These are phyloP conservation scores for Drosophila testacea DNA, from an alignment of 2,888 invertebrate species.

Conservation along the genomic window DNA sequence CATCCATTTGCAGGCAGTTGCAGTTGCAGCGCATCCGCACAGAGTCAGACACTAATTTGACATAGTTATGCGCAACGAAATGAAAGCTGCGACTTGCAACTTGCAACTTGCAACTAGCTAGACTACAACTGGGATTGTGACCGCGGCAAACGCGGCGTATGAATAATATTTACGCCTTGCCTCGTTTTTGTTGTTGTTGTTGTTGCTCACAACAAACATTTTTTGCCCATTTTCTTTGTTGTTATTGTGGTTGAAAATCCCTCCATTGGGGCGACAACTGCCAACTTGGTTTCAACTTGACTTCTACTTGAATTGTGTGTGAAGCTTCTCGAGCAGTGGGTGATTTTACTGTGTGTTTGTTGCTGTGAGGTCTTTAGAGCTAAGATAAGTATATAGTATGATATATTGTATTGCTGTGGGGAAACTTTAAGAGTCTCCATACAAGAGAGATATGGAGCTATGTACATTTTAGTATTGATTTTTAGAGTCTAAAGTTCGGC, in stretches of 20 bases:
- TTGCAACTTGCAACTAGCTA: constrained; percentile 21
- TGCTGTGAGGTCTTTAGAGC: background rate
- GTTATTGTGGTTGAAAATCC: background rate
- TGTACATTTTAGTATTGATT: background rate
- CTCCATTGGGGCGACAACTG: constrained; percentile 42
- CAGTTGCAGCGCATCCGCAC: constrained; percentile 47
- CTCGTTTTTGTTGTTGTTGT: constrained; percentile 12
- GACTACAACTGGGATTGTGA: constrained; percentile 43
- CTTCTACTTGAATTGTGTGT: constrained; percentile 16
- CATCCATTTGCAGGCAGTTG: constrained; percentile 30
- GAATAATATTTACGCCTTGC: constrained; percentile 70
- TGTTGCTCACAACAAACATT: background rate
- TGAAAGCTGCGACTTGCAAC: constrained; percentile 62
- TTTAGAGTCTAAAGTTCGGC: background rate
- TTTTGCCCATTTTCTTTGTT: constrained; percentile 2
- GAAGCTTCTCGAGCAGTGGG: constrained; percentile 3
- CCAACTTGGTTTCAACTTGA: constrained; percentile 18
- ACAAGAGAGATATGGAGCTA: background rate
- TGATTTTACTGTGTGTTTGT: background rate
- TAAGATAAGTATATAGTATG: background rate
- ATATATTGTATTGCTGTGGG: background rate
- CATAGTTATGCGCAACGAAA: constrained; percentile 78
- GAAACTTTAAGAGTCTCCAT: background rate
- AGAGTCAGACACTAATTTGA: constrained; percentile 74
- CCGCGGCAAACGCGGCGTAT: constrained; percentile 68